phyloP scores from a whole-genome alignment of 2,888 invertebrate species.

The Trypoxylon attenuatum region DNA sequence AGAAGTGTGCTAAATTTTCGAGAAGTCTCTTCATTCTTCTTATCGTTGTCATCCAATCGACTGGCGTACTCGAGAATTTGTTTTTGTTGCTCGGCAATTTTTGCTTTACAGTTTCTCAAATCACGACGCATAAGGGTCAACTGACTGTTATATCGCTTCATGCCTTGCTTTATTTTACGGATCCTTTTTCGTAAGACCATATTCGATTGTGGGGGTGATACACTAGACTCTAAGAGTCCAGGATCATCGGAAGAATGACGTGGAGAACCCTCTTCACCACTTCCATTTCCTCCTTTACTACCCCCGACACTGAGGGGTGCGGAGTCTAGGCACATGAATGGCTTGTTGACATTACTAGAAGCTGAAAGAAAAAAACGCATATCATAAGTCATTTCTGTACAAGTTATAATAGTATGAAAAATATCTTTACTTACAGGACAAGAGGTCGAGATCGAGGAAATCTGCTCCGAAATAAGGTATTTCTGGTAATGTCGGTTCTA shows the following conservation, averaged over 20 bases:
- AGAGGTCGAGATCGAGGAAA: slow-evolving; percentile 85
- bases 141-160: slow-evolving; percentile 91
- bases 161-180: slow-evolving; percentile 90
- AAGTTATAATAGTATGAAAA: too few relatives aligned
- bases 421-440: slow-evolving; percentile 78
- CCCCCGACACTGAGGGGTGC: slow-evolving; percentile 76
- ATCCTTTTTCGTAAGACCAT: slow-evolving; percentile 91
- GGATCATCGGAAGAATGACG: slow-evolving; percentile 76
- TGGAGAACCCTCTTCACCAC: slow-evolving; percentile 74
- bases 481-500: slow-evolving; percentile 92
- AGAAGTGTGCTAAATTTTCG: slow-evolving; percentile 91
- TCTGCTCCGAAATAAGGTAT: slow-evolving; percentile 91
- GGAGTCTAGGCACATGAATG: slow-evolving; percentile 71
- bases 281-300: slow-evolving; percentile 76
- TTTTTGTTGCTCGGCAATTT: slow-evolving; percentile 89
- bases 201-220: slow-evolving; percentile 86
- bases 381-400: too few relatives aligned
- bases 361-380: slow-evolving; percentile 63
- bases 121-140: slow-evolving; percentile 86
- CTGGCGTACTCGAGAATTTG: slow-evolving; percentile 88
- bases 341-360: slow-evolving; percentile 68
- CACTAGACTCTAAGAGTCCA: slow-evolving; percentile 71
- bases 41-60: slow-evolving; percentile 91
- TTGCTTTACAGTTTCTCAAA: slow-evolving; percentile 86
- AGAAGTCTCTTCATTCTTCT: slow-evolving; percentile 92